Conservation (phyloP, 2,113 vertebrate genomes). For the Piprites chloris region DNA sequence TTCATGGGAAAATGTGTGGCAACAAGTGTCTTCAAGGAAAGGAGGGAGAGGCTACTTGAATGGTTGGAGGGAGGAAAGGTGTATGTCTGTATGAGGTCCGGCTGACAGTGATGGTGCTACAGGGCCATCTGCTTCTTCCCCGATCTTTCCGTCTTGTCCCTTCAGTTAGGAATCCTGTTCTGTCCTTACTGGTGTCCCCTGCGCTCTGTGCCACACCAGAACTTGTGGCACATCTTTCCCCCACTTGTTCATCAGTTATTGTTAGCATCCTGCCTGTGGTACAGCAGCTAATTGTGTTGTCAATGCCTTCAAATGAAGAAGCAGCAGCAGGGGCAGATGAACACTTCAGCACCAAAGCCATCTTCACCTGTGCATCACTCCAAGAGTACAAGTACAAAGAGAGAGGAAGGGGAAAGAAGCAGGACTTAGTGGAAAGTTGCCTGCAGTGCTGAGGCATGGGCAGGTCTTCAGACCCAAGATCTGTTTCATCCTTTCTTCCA, state of each 20-base stretch:
- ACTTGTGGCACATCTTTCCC: background rate
- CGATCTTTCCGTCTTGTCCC: background rate
- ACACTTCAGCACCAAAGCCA: background rate
- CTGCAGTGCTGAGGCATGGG: background rate
- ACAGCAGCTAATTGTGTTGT: background rate
- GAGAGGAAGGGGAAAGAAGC: background rate
- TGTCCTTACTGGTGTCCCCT: fast-evolving
- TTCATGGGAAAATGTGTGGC: background rate
- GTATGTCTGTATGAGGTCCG: background rate
- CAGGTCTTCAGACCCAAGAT: background rate
- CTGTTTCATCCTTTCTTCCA: background rate
- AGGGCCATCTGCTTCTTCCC: background rate
- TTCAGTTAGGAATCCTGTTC: background rate
- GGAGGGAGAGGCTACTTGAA: background rate
- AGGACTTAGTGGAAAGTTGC: background rate
- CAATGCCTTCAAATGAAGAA: background rate
- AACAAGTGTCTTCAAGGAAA: background rate
- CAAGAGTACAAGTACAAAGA: background rate
- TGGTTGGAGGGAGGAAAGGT: background rate
- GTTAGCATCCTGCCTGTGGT: background rate
- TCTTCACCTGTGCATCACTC: background rate
- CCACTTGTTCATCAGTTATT: background rate
- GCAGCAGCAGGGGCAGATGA: background rate
- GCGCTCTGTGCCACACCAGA: background rate
- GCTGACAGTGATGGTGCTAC: fast-evolving